phyloP scores from a whole-genome alignment of 2,113 vertebrate species.

The Sigmodon hispidus region DNA sequence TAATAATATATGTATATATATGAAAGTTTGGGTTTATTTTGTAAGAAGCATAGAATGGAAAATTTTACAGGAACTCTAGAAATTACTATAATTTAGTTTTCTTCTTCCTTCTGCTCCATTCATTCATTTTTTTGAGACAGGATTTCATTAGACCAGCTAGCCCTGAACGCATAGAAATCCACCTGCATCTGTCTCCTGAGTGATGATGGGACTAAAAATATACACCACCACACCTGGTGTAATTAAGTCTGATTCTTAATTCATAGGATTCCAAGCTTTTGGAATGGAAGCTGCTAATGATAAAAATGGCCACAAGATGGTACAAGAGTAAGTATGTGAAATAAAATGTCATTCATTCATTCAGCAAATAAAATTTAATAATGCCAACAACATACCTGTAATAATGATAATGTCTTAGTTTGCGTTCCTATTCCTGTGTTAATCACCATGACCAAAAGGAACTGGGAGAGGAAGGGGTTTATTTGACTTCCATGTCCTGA shows the following conservation, averaged over 20 bases:
- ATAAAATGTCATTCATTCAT: not conserved
- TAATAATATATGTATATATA: not conserved
- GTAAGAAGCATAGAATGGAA: not conserved
- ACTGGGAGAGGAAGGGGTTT: not conserved
- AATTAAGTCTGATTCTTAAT: not conserved
- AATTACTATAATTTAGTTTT: conserved; percentile 36
- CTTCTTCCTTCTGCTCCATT: not conserved
- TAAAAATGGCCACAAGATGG: conserved; percentile 43
- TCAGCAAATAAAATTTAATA: conserved; percentile 3
- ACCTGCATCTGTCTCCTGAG: not conserved
- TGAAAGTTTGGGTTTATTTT: not conserved
- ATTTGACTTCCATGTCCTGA: not conserved
- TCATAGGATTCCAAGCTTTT: not conserved
- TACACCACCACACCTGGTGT: not conserved
- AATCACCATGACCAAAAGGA: not conserved
- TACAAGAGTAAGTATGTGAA: not conserved
- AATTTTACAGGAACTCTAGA: not conserved
- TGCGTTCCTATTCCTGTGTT: not conserved
- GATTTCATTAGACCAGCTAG: not conserved
- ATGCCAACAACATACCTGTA: not conserved
- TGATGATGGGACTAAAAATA: not conserved
- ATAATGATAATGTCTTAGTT: not conserved
- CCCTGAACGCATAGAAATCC: not conserved
- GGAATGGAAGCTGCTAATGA: conserved; percentile 33
- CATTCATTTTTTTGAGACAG: not conserved